Evolutionary conservation across 2,888 invertebrate genomes (phyloP), one percentile per base, ranked within the genome.

Genomic region (Conistra vaccinii): DNA sequence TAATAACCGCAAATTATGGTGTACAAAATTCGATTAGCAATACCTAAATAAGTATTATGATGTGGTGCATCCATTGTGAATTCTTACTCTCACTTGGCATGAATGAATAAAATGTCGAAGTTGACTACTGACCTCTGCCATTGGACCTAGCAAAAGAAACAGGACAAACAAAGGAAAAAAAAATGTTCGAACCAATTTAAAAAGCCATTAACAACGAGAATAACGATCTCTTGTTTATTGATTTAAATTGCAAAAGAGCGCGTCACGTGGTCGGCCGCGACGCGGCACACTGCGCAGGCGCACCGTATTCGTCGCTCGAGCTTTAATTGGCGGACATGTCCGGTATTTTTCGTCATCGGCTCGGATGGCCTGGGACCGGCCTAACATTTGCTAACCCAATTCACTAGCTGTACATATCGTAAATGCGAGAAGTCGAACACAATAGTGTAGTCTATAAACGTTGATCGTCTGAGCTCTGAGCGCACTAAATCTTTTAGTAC

Each of bases 161-260:
- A 71, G 42, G 42, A 74, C 26, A 35, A 61, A 63, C n/a, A 66
- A 73, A 73, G 39, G 14, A 60, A 68, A 83, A 83, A 88, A 89
- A 87, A 90, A 85, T 84, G 69, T 75, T 78, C 60, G 14, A 51
- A 81, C 87, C 90, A 92, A 92, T 93, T 92, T 93, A 91, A 90
- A 86, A 85, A 84, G 71, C 87, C 83, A 90, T 92, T 91, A 92
- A 91, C 87, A 86, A 89, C 82, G 85, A 90, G 87, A 92, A 91
- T 92, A 93, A 92, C 90, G 90, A 93, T 91, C 88, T 90, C 88
- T 87, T 85, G 88, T 89, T 91, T 90, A 91, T 91, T 90, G 89
- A 93, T 94, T 94, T 93, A 91, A 94, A 94, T 94, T 94, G 91
- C 92, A 92, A 93, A 92, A 87, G 81, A 92, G 87, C 86, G 81